These are phyloP conservation scores for Mastacembelus armatus DNA, from an alignment of 2,797 vertebrate species.

Conservation along the genomic window DNA sequence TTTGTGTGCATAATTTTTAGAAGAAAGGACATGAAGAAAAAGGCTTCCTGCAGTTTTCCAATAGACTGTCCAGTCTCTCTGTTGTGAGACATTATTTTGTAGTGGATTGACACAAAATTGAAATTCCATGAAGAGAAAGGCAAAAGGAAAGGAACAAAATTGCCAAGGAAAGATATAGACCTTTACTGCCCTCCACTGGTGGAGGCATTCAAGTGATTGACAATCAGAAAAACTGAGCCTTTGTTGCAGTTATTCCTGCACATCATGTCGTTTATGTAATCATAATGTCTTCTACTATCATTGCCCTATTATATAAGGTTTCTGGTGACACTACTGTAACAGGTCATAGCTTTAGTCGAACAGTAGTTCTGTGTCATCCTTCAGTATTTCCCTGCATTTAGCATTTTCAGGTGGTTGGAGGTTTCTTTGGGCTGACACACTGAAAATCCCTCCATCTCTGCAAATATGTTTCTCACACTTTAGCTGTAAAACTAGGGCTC, in stretches of 20 bases:
- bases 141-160: constrained; percentile 33
- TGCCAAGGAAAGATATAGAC: constrained; percentile 42
- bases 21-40: constrained; percentile 10
- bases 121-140: constrained; percentile 60
- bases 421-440: neutral
- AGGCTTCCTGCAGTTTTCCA: constrained; percentile 18
- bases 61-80: constrained; percentile 5
- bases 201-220: constrained; percentile 16
- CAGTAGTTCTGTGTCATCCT: neutral
- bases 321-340: neutral
- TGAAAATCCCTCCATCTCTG: constrained; percentile 11
- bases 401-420: neutral
- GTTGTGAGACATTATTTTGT: constrained; percentile 38
- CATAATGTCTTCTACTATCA: neutral
- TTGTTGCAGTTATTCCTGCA: too few species aligned
- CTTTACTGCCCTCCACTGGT: constrained; percentile 77
- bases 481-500: constrained; percentile 53
- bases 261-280: constrained; percentile 27
- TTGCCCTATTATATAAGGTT: constrained; percentile 1
- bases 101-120: constrained; percentile 50
- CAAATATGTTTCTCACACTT: constrained; percentile 31
- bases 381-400: neutral
- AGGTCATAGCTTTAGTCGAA: neutral
- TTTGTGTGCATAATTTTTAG: constrained; percentile 5
- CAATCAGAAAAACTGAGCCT: constrained; percentile 9